Evolutionary conservation across 1,140 invertebrate species (phyloP).

Genomic region (Temnothorax curvispinosus): DNA sequence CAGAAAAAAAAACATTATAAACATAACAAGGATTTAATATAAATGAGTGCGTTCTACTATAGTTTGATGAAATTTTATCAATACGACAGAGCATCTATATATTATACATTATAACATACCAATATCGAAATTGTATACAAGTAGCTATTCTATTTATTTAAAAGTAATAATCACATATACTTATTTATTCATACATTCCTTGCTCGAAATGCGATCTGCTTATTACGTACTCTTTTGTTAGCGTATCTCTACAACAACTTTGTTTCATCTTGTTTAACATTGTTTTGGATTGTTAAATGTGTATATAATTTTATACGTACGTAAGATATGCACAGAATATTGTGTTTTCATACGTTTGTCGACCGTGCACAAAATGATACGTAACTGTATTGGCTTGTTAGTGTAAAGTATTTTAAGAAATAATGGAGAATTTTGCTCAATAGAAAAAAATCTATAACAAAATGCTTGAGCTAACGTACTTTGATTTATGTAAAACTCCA

Average conservation of each 20-base stretch:
- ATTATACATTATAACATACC: neutral
- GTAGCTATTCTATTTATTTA: constrained; percentile 27
- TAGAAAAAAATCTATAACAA: constrained; percentile 20
- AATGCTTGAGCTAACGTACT: constrained; percentile 34
- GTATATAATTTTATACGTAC: constrained; percentile 26
- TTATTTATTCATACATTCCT: constrained; percentile 70
- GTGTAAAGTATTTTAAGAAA: constrained; percentile 15
- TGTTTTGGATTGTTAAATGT: constrained; percentile 23
- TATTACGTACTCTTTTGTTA: constrained; percentile 12
- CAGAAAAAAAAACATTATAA: neutral
- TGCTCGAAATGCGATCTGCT: constrained; percentile 26
- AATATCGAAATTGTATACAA: neutral
- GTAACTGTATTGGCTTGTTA: neutral
- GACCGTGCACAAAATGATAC: constrained; percentile 26
- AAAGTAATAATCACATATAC: neutral
- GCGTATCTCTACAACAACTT: neutral
- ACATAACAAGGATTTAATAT: constrained; percentile 9
- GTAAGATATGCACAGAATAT: neutral
- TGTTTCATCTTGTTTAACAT: constrained; percentile 32
- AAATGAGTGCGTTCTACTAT: neutral
- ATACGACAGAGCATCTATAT: neutral
- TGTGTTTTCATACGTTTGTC: constrained; percentile 25
- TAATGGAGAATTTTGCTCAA: constrained; percentile 39
- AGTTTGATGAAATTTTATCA: neutral
- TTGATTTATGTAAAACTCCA: constrained; percentile 10